phyloP scores from a whole-genome alignment of 2,888 invertebrate species.

The Eupithecia exiguata region DNA sequence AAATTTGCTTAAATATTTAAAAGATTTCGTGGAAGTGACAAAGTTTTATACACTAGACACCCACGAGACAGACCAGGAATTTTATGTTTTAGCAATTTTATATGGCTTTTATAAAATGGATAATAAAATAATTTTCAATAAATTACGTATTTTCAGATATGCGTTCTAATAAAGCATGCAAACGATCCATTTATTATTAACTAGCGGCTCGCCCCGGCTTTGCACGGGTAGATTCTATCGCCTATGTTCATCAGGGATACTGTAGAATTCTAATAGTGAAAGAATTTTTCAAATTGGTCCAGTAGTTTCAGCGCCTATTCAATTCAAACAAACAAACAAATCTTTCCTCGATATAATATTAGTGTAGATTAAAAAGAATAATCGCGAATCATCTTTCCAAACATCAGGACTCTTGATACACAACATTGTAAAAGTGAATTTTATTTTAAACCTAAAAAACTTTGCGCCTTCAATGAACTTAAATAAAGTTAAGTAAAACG shows the following conservation, averaged over 20 bases:
- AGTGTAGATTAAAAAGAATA: neutral
- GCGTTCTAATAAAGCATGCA: neutral
- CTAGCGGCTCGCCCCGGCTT: too few relatives aligned
- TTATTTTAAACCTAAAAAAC: neutral
- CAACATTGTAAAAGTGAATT: neutral
- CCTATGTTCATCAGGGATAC: too few relatives aligned
- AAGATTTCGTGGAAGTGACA: neutral
- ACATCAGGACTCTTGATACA: neutral
- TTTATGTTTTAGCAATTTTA: neutral
- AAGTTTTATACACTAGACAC: neutral
- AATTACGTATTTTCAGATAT: too few relatives aligned
- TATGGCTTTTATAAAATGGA: neutral
- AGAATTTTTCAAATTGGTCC: too few relatives aligned
- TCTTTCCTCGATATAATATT: too few relatives aligned
- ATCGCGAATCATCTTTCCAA: neutral
- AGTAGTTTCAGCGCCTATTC: too few relatives aligned
- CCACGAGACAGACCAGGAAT: neutral
- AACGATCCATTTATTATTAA: neutral
- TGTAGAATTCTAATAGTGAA: too few relatives aligned
- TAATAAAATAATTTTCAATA: too few relatives aligned
- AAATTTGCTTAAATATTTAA: neutral
- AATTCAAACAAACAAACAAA: too few relatives aligned
- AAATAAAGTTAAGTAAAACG: conserved; percentile 13
- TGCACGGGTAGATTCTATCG: too few relatives aligned
- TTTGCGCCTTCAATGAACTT: conserved; percentile 4